Conservation (phyloP, 2,888 invertebrate species). For the Anthophora plumipes region DNA sequence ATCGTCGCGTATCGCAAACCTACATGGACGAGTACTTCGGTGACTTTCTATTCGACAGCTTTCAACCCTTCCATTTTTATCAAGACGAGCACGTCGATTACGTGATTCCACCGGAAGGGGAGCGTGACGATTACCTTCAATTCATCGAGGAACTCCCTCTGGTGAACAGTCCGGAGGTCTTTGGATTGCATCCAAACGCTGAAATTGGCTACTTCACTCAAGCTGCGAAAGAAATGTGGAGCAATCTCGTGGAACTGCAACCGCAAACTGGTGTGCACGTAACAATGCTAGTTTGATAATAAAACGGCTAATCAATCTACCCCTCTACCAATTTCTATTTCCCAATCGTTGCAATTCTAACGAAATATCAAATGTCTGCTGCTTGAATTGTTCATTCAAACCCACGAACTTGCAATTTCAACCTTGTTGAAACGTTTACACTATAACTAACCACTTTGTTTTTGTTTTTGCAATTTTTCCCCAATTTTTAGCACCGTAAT, state of each 20-base stretch:
- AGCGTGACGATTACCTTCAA: slow-evolving; percentile 89
- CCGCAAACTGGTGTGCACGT: slow-evolving; percentile 91
- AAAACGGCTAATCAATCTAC: neutral
- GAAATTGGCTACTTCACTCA: slow-evolving; percentile 97
- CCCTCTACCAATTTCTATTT: neutral
- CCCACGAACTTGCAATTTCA: no score
- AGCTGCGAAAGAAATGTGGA: slow-evolving; percentile 94
- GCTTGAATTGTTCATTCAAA: no score
- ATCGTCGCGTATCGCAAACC: slow-evolving; percentile 92
- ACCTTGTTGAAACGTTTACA: no score
- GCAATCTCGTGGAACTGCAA: slow-evolving; percentile 93
- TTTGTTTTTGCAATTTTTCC: no score
- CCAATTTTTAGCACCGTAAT: no score
- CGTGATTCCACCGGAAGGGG: slow-evolving; percentile 89
- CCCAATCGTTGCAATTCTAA: neutral
- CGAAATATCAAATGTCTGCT: no score
- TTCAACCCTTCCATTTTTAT: slow-evolving; percentile 96
- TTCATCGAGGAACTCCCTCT: slow-evolving; percentile 92
- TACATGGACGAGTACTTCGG: slow-evolving; percentile 98
- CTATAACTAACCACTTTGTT: no score
- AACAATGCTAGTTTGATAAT: neutral
- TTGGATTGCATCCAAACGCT: slow-evolving; percentile 97
- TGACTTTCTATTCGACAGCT: slow-evolving; percentile 95
- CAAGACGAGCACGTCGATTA: slow-evolving; percentile 91
- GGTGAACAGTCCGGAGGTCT: slow-evolving; percentile 94